Conservation (phyloP, 2,113 vertebrate genomes). For the Bujurquina vittata region DNA sequence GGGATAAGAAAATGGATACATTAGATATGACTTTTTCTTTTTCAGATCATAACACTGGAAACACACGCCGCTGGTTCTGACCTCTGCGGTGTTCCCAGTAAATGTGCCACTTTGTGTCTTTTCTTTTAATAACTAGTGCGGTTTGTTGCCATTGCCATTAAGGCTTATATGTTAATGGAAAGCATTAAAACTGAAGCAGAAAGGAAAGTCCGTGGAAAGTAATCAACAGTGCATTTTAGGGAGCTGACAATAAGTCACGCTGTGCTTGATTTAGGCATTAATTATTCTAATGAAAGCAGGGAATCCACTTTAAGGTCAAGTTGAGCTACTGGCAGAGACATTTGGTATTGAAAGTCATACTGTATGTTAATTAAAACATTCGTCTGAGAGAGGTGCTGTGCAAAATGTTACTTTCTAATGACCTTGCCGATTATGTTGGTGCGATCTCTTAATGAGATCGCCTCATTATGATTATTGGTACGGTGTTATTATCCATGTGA, state of each 20-base stretch:
- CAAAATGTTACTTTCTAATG: conserved; percentile 55
- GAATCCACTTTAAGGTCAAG: conserved; percentile 75
- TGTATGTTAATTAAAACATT: conserved; percentile 66
- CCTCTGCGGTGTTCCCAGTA: conserved; percentile 26
- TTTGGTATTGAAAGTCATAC: conserved; percentile 51
- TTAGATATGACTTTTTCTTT: neutral
- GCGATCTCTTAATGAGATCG: conserved; percentile 37
- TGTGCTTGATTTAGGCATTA: conserved; percentile 66
- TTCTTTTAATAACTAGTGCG: conserved; percentile 34
- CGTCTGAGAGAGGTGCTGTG: conserved; percentile 33
- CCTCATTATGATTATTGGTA: conserved; percentile 47
- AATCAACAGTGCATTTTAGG: conserved; percentile 57
- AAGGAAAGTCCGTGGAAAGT: conserved; percentile 46
- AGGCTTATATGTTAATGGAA: conserved; percentile 68
- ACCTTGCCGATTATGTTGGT: conserved; percentile 59
- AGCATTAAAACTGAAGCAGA: conserved; percentile 46
- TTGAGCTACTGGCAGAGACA: conserved; percentile 58
- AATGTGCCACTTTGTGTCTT: conserved; percentile 37
- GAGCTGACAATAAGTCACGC: conserved; percentile 47
- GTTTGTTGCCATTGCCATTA: conserved; percentile 57
- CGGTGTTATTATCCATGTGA: conserved; percentile 34
- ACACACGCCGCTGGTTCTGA: conserved; percentile 13
- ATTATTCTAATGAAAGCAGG: conserved; percentile 78
- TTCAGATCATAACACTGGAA: neutral
- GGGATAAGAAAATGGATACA: neutral